Evolutionary conservation across 2,113 vertebrate genomes (phyloP), one percentile per base, ranked within the genome.

Genomic region (Nematolebias whitei): DNA sequence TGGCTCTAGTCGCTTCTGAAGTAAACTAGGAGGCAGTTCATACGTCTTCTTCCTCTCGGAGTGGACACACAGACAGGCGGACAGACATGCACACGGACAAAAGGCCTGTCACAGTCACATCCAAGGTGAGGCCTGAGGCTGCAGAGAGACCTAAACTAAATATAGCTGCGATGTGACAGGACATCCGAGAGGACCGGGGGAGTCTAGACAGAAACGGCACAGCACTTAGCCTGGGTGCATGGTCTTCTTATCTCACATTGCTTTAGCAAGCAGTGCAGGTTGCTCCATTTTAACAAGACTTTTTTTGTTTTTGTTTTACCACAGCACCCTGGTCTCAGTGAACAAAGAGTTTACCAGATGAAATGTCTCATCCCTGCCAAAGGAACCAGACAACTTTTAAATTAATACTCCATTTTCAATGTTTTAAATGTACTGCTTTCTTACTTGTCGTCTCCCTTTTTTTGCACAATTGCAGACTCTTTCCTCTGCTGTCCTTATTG

Each of bases 141-240:
- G 44, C n/a, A 43, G 51, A 48, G 69, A 71, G 73, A 76, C 73
- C 57, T 40, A 8, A 68, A 59, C 87, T 90, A 87, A 76, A 82
- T 87, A 88, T 89, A 90, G 78, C 80, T 20, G 65, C 75, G 69
- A 84, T 78, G 79, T 87, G 76, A 83, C 84, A 88, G 80, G 84
- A 90, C 84, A 83, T 87, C 83, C 78, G 76, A 87, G 67, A 84
- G 64, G 76, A 81, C 68, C 67, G 63, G 80, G 32, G 74, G 82
- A 75, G 84, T 86, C 82, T 82, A 85, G 86, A 83, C 83, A 72
- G 39, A 74, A 87, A 80, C 55, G 19, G 60, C 76, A 64, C 40
- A 74, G 60, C 65, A 54, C 66, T 51, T 52, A 57, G 47, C 64
- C 44, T 67, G 29, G 39, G 26, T 58, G 62, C 50, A 54, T 51